Evolutionary conservation across 2,888 invertebrate genomes (phyloP), one percentile per base, ranked within the genome.

Genomic region (Eupithecia subfuscata): DNA sequence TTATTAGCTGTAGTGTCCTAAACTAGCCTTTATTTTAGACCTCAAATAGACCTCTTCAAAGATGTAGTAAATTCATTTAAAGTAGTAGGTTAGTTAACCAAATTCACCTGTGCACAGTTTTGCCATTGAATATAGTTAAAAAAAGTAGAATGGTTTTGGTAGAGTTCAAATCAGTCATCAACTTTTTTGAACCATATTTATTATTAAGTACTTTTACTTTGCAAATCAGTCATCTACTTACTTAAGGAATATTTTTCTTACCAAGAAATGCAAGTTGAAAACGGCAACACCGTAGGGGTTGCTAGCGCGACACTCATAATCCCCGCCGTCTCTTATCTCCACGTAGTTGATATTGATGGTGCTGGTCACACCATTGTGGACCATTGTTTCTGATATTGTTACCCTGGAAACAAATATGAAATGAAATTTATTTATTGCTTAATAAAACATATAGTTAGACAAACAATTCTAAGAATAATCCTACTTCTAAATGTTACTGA

Each of bases 291-390:
- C 95, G 48, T 90, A 94, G 0, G 95, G 94, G 69, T 95, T 95
- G 80, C 92, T 94, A 0, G 95, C 95, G 76, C 92, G 86, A 60
- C 95, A 95, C 79, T 95, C 93, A 75, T 95, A 95, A 0, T 79
- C 84, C 0, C 95, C 95, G 0, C 93, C 91, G 69, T 95, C 95
- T 81, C 91, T 85, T 12, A 89, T 88, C 78, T 95, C 94, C 2
- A 93, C 92, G 74, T 92, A 94, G 70, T 88, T 92, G 0, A 95
- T 89, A 25, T 84, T 91, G 40, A 95, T 87, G 0, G 88, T 79
- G 52, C 92, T 94, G 69, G 89, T 92, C 56, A 93, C 69, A 0
- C 95, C 95, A n/a, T 89, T 91, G 67, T 90, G 88, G 0, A 88
- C 90, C 67, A 89, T 84, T 0, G 87, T 88, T 75, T 95, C 95